A percentile compares a stretch with the other conserved stretches of the same genome.
Conservation (phyloP, 2,888 invertebrate genomes). For the Minunthozetes semirufus region DNA sequence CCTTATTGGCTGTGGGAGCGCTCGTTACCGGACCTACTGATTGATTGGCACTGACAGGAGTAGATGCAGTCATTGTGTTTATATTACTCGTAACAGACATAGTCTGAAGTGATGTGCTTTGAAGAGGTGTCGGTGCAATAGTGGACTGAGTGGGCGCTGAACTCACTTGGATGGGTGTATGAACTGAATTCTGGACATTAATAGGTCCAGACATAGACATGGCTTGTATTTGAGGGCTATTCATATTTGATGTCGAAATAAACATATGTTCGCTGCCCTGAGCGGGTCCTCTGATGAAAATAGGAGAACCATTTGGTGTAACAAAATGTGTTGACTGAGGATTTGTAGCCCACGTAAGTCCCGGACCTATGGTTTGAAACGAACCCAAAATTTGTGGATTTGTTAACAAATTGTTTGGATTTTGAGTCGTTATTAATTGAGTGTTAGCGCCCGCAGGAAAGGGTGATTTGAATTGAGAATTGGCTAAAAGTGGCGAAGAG, state of each 20-base stretch:
- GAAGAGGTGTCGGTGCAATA: not conserved
- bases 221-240: constrained; percentile 28
- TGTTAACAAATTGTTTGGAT: not conserved
- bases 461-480: not conserved
- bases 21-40: not conserved
- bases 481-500: constrained; percentile 23
- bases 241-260: constrained; percentile 27
- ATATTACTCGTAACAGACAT: not conserved
- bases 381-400: constrained; percentile 9
- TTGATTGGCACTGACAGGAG: not conserved
- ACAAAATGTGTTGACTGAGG: constrained; percentile 30
- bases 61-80: not conserved
- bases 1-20: not conserved
- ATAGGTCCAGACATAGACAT: constrained; percentile 25
- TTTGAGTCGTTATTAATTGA: constrained; percentile 2
- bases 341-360: constrained; percentile 28
- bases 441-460: not conserved
- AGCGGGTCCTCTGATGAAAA: constrained; percentile 13
- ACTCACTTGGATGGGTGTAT: constrained; percentile 24
- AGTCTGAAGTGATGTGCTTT: not conserved
- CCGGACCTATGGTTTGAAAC: constrained; percentile 1
- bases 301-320: constrained; percentile 22
- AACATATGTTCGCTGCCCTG: constrained; percentile 29
- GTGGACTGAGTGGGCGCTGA: not conserved
- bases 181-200: not conserved